Evolutionary conservation across 2,888 invertebrate genomes (phyloP), one percentile per base, ranked within the genome.

Genomic region (Meteorus colon): DNA sequence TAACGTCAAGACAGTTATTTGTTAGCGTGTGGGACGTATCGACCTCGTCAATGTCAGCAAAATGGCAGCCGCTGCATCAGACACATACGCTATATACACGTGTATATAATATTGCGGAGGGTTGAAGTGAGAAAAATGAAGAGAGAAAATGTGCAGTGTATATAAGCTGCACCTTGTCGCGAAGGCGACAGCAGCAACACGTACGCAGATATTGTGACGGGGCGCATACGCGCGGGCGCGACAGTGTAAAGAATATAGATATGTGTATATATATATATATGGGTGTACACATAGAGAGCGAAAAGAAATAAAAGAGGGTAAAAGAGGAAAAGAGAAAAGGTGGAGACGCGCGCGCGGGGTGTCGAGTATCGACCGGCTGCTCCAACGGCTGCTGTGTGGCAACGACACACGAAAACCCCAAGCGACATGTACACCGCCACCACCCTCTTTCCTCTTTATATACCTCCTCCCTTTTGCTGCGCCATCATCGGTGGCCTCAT

Each of bases 321-420:
- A 59, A 66, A 37, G 65, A 29, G 73, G 66, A 65, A 71, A 67
- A 67, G 74, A 74, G 77, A 62, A 51, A 37, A 41, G 24, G 31
- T 62, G 71, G 45, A 59, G 77, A 60, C 51, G 59, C 68, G 63
- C 31, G 72, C 62, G 74, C 60, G 68, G 68, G 62, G 77, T 71
- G 71, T 67, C 65, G 31, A 19, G 55, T 73, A 69, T 73, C 74
- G 76, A 69, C 59, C 73, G 73, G 55, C 69, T 59, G 69, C 69
- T 62, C 68, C 48, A 68, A 62, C 69, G 62, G 34, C 74, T 67
- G 73, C 69, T 55, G 71, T 77, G 76, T 65, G 70, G 45, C 59
- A 72, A 74, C 71, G 70, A 71, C 55, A 77, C 73, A 45, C 19
- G 51, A 59, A 37, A 68, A 68, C 19, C 45, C 29, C 29, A 70